Percentiles rank a stretch among this genome's conserved stretches.
These are phyloP conservation scores for Phaedon cochleariae DNA, from an alignment of 2,888 invertebrate genomes.

Conservation along the genomic window DNA sequence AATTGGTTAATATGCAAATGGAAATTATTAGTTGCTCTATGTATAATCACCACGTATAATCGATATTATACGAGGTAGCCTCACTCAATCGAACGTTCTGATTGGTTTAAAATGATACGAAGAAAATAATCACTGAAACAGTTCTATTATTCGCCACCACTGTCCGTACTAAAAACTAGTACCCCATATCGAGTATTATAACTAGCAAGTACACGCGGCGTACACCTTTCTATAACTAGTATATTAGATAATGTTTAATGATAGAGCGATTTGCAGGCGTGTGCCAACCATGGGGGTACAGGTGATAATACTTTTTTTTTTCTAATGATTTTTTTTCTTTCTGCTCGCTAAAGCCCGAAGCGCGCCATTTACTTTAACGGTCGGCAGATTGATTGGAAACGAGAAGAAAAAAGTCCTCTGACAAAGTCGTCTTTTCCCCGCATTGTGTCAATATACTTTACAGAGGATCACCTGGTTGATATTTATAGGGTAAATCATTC, in stretches of 20 bases:
- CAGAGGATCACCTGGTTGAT: no score
- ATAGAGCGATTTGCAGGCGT: constrained; percentile 51
- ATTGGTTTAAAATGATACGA: no score
- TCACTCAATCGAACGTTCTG: no score
- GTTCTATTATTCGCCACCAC: no score
- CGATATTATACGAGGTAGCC: no score
- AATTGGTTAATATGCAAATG: no score
- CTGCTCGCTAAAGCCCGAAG: constrained; percentile 21
- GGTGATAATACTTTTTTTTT: constrained; percentile 53
- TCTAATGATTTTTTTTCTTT: constrained; percentile 17
- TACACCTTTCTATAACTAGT: constrained; percentile 43
- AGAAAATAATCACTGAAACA: no score
- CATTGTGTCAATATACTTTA: no score
- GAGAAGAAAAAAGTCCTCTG: constrained; percentile 19
- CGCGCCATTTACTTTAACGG: constrained; percentile 44
- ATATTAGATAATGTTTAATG: constrained; percentile 51
- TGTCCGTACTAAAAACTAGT: neutral
- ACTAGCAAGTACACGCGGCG: constrained; percentile 23
- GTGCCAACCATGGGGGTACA: constrained; percentile 55
- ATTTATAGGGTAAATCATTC: no score
- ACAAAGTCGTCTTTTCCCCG: no score
- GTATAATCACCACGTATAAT: no score
- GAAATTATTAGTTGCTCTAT: no score
- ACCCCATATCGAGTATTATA: constrained; percentile 7
- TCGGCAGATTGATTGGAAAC: constrained; percentile 41